Evolutionary conservation across 2,797 vertebrate species (phyloP), one percentile per base, ranked within the genome.

Genomic region (Macropus fuliginosus): DNA sequence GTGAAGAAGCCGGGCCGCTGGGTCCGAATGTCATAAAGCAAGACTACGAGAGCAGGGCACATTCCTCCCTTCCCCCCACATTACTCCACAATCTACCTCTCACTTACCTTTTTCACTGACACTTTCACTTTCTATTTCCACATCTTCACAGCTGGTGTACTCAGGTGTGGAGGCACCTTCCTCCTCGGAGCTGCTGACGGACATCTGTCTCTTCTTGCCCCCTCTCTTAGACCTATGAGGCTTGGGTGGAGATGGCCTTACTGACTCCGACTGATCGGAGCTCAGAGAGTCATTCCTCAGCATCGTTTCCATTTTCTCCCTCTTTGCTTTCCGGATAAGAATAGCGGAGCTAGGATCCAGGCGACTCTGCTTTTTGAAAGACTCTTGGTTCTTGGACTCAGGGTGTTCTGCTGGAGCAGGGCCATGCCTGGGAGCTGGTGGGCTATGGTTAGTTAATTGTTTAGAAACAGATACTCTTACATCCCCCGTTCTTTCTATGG

Each of bases 161-260:
- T 99, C 99, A 31, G 99, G 99, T 95, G 99, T 99, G 97, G 99
- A 99, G 98, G 99, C 99, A 96, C 99, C 99, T 98, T 99, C 99
- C 98, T 99, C 99, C 98, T 99, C 99, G 62, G 99, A 99, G 99
- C 99, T 99, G 99, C 99, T 99, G 98, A 99, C 99, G 95, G 99
- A 99, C 99, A 99, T 99, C 99, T 99, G 99, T 98, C 99, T 99
- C 99, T 99, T 99, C 98, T 99, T 99, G 93, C 99, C 98, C 93
- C 99, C 99, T 96, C 99, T 98, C 98, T 99, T 99, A 97, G 99
- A 98, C 98, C 99, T 99, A 98, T 99, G 99, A 50, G 99, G 99
- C 97, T 99, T 99, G 91, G 99, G 99, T 97, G 99, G 99, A 91
- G 99, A 99, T 91, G 99, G 99, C 97, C 99, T 98, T 98, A 99